These are phyloP conservation scores for Acanthoscelides obtectus DNA, from an alignment of 2,888 invertebrate species.

Conservation along the genomic window DNA sequence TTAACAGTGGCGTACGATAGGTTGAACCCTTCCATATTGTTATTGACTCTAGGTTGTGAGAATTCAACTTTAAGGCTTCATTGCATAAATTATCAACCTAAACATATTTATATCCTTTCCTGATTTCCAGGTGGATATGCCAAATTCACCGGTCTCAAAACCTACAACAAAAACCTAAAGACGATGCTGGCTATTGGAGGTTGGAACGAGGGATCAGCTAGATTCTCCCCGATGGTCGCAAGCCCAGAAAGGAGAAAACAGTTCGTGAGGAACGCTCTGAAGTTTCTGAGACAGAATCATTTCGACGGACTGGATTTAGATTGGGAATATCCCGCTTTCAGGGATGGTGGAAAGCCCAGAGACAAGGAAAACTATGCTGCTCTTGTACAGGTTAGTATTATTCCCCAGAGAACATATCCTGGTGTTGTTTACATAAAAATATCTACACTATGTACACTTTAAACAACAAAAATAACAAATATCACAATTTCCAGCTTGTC, in stretches of 20 bases:
- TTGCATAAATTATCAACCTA: no score
- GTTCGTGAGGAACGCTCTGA: slow-evolving; percentile 77
- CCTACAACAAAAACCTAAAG: slow-evolving; percentile 87
- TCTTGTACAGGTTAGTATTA: slow-evolving; percentile 70
- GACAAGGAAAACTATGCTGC: slow-evolving; percentile 85
- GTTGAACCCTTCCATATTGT: no score
- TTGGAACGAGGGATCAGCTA: slow-evolving; percentile 88
- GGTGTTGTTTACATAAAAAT: no score
- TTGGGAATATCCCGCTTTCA: slow-evolving; percentile 84
- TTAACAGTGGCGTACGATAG: no score
- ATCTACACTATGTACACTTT: no score
- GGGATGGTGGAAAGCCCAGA: slow-evolving; percentile 75
- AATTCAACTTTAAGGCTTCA: no score
- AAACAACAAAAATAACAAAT: no score
- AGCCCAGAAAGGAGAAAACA: slow-evolving; percentile 69
- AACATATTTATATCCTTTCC: no score
- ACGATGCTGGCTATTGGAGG: slow-evolving; percentile 88
- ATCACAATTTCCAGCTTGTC: no score
- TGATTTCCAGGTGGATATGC: slow-evolving; percentile 77
- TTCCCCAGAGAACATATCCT: no score
- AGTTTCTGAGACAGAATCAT: slow-evolving; percentile 85
- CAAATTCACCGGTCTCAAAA: slow-evolving; percentile 88
- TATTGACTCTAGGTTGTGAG: no score
- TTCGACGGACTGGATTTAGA: slow-evolving; percentile 92
- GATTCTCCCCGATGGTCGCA: slow-evolving; percentile 86